These are phyloP conservation scores for Rhogogaster chlorosoma DNA, from an alignment of 2,888 invertebrate species.

Conservation along the genomic window DNA sequence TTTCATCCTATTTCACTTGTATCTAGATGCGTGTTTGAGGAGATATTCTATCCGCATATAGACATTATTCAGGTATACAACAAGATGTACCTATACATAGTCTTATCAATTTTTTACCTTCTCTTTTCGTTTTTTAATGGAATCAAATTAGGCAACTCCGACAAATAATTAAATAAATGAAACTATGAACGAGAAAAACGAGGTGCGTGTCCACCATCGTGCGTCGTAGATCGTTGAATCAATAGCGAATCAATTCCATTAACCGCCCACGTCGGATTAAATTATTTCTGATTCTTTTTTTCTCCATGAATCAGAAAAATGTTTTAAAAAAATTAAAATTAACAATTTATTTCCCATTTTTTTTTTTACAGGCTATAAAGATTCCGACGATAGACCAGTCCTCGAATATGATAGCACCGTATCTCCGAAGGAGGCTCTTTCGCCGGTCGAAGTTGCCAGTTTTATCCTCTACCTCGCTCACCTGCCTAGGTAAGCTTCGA, in stretches of 20 bases:
- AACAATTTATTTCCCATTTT: neutral
- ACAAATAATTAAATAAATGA: neutral
- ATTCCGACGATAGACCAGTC: conserved; percentile 83
- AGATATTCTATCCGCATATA: neutral
- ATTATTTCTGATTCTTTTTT: neutral
- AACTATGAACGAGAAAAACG: conserved; percentile 56
- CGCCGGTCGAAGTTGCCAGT: conserved; percentile 85
- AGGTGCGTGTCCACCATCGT: conserved; percentile 32
- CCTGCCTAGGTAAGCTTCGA: conserved; percentile 83
- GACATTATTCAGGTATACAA: neutral
- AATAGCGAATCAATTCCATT: conserved; percentile 16
- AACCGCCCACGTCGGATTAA: neutral
- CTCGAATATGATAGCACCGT: conserved; percentile 83
- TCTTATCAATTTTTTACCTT: neutral
- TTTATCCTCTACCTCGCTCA: conserved; percentile 86
- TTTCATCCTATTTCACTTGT: neutral
- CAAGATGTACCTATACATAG: neutral
- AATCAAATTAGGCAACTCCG: too few relatives aligned
- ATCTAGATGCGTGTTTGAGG: neutral
- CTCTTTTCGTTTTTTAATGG: neutral
- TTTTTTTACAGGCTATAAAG: conserved; percentile 83
- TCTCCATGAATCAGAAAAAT: neutral
- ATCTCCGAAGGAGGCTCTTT: conserved; percentile 81
- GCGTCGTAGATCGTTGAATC: conserved; percentile 17
- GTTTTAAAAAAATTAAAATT: neutral